phyloP scores from a whole-genome alignment of 2,113 vertebrate genomes.

The Balaenoptera acutorostrata region DNA sequence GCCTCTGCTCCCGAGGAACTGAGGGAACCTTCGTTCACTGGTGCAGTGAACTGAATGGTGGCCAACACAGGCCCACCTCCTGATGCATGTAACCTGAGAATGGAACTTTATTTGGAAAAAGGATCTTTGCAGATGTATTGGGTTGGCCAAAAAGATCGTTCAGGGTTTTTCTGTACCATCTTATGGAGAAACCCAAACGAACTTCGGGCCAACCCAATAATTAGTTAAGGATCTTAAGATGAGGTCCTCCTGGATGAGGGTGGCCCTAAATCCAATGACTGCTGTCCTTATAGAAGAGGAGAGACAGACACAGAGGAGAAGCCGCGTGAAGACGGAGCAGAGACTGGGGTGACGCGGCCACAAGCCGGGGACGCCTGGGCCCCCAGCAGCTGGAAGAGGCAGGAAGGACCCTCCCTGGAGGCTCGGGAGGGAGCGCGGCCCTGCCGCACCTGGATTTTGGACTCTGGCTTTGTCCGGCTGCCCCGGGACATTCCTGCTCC shows the following conservation, averaged over 20 bases:
- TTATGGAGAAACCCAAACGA: too few species aligned
- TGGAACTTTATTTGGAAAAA: not conserved
- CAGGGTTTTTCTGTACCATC: too few species aligned
- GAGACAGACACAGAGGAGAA: not conserved
- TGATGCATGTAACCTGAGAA: not conserved
- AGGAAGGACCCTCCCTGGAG: too few species aligned
- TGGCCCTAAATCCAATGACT: not conserved
- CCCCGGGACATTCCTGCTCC: not conserved
- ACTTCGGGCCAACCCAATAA: too few species aligned
- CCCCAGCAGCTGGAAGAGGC: too few species aligned
- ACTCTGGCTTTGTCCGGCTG: not conserved
- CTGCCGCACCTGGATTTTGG: fast-evolving
- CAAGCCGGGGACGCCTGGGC: too few species aligned
- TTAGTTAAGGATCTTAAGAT: not conserved
- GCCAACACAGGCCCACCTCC: not conserved
- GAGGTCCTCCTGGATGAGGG: not conserved
- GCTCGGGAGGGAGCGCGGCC: too few species aligned
- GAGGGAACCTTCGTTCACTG: not conserved
- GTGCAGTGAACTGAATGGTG: not conserved
- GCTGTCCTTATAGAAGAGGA: not conserved
- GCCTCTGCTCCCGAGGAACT: too few species aligned
- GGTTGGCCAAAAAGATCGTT: too few species aligned
- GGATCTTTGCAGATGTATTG: too few species aligned
- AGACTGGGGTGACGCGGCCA: not conserved
- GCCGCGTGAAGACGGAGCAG: not conserved